Evolutionary conservation across 2,797 vertebrate species (phyloP).

Genomic region (Hyperoplus lanceolatus): DNA sequence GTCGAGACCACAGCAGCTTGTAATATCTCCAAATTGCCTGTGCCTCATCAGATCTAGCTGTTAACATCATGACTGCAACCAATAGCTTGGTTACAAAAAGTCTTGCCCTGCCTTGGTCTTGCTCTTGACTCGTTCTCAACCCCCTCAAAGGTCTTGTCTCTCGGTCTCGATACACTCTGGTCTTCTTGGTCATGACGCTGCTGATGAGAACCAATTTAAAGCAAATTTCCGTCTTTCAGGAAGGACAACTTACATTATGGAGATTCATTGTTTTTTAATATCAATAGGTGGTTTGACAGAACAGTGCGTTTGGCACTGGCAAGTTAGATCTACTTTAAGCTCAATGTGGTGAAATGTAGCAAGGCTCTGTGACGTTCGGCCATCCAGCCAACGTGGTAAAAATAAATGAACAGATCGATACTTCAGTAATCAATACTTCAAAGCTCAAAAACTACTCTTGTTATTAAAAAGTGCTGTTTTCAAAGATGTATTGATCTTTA

Average conservation of each 20-base stretch:
- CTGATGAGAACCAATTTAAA: background rate
- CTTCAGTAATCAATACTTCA: constrained; percentile 7
- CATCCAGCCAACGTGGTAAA: background rate
- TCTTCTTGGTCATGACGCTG: too few species aligned
- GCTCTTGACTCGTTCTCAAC: too few species aligned
- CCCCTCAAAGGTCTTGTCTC: too few species aligned
- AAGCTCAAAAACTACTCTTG: background rate
- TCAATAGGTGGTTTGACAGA: background rate
- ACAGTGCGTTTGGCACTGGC: background rate
- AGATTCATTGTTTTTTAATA: background rate
- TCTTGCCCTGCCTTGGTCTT: too few species aligned
- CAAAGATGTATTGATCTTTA: background rate
- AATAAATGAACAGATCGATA: constrained; percentile 4
- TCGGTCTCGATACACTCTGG: too few species aligned
- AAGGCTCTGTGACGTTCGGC: background rate
- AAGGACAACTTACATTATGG: background rate
- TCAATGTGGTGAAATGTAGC: background rate
- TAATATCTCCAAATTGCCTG: too few species aligned
- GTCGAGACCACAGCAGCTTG: too few species aligned
- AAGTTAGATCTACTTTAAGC: background rate
- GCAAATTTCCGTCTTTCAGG: background rate
- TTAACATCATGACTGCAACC: too few species aligned
- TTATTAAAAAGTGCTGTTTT: background rate
- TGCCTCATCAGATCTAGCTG: too few species aligned
- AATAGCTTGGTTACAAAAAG: too few species aligned